Evolutionary conservation across 2,797 vertebrate genomes (phyloP).

Genomic region (Bradypodion pumilum): DNA sequence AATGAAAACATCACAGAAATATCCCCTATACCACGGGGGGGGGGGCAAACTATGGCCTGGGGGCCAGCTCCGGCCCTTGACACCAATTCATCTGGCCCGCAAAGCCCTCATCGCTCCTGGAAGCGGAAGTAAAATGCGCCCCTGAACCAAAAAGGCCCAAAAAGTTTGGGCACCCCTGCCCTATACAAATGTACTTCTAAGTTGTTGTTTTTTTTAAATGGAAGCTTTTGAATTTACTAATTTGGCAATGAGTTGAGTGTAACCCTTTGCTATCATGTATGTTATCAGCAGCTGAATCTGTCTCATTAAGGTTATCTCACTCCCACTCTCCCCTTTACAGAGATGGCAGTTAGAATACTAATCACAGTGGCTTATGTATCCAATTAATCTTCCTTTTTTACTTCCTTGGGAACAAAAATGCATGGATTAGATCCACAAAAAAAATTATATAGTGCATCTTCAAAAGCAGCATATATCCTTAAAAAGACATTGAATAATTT

Average conservation of each 20-base stretch:
- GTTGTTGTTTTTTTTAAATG: no score
- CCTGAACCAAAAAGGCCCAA: no score
- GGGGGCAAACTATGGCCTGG: no score
- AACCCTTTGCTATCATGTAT: constrained; percentile 46
- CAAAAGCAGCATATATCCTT: constrained; percentile 81
- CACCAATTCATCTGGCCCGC: no score
- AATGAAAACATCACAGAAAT: constrained; percentile 13
- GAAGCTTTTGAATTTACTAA: constrained; percentile 54
- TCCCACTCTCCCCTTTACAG: constrained; percentile 69
- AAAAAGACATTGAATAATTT: constrained; percentile 82
- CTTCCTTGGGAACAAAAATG: constrained; percentile 75
- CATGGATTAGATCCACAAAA: constrained; percentile 78
- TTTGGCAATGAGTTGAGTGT: constrained; percentile 44
- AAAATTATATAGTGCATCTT: constrained; percentile 74
- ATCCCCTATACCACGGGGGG: no score
- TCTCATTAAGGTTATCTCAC: constrained; percentile 49
- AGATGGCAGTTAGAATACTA: constrained; percentile 69
- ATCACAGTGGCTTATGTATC: constrained; percentile 67
- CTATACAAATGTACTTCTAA: constrained; percentile 45
- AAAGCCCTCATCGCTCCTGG: no score
- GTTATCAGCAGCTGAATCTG: constrained; percentile 52
- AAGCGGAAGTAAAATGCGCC: no score
- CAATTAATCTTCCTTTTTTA: constrained; percentile 62
- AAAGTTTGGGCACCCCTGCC: no score
- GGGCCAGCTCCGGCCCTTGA: no score